Percentiles rank a stretch among this genome's conserved stretches.
phyloP scores from a whole-genome alignment of 2,797 vertebrate species.

The Sebastes matsubarae region DNA sequence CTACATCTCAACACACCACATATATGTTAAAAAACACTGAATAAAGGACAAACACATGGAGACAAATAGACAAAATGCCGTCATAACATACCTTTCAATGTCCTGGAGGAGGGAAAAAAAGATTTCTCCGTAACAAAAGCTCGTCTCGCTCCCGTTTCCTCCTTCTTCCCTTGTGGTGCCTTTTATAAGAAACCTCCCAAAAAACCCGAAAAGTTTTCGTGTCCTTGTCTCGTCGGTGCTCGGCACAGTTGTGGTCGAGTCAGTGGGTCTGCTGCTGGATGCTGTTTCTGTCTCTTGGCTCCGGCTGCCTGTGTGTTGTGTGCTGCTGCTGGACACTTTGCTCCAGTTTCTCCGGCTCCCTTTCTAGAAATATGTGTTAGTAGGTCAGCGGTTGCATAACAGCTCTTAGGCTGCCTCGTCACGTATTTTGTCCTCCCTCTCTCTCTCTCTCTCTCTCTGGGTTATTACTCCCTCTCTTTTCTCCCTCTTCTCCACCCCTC shows the following conservation, averaged over 20 bases:
- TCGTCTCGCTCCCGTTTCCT: slow-evolving; percentile 68
- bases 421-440: slow-evolving; percentile 75
- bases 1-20: not conserved
- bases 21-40: not conserved
- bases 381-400: slow-evolving; percentile 88
- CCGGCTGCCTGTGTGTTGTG: slow-evolving; percentile 61
- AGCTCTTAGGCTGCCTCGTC: slow-evolving; percentile 82
- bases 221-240: slow-evolving; percentile 27
- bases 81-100: slow-evolving; percentile 68
- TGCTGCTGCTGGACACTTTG: slow-evolving; percentile 78
- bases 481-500: slow-evolving; percentile 4
- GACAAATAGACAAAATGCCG: not conserved
- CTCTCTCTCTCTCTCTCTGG: not conserved
- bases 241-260: slow-evolving; percentile 31
- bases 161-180: slow-evolving; percentile 40
- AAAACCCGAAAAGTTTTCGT: slow-evolving; percentile 43
- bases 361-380: slow-evolving; percentile 85
- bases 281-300: slow-evolving; percentile 54
- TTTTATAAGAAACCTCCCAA: slow-evolving; percentile 48
- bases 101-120: slow-evolving; percentile 38
- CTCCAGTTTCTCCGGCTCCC: slow-evolving; percentile 81
- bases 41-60: not conserved
- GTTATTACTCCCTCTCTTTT: slow-evolving; percentile 3
- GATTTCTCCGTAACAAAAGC: slow-evolving; percentile 77
- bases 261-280: slow-evolving; percentile 40